phyloP scores from a whole-genome alignment of 2,113 vertebrate species.

The Myxocyprinus asiaticus region DNA sequence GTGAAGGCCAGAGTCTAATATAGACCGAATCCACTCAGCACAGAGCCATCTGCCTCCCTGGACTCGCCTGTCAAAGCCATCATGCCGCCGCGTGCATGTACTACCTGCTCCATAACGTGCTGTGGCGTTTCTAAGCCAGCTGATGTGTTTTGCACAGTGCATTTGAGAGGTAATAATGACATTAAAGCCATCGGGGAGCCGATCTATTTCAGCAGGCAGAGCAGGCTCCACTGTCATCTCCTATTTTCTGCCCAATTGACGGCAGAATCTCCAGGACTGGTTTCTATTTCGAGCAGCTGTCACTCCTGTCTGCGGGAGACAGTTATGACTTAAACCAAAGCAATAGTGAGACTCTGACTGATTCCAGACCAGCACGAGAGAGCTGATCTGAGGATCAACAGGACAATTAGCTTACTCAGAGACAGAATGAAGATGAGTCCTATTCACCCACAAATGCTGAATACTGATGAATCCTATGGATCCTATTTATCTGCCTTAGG shows the following conservation, averaged over 20 bases:
- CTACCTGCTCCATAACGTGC: constrained; percentile 21
- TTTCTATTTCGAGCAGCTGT: constrained; percentile 46
- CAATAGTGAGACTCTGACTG: constrained; percentile 39
- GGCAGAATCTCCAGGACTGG: constrained; percentile 41
- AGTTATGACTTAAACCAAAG: constrained; percentile 46
- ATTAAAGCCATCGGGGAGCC: constrained; percentile 46
- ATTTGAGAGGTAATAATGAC: constrained; percentile 53
- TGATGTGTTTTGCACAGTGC: constrained; percentile 39
- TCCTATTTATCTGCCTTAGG: constrained; percentile 8
- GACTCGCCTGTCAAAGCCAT: constrained; percentile 42
- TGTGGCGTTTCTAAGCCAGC: constrained; percentile 30
- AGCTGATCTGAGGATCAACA: constrained; percentile 42
- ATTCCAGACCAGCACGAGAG: constrained; percentile 8
- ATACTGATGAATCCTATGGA: constrained; percentile 7
- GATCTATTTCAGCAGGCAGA: constrained; percentile 46
- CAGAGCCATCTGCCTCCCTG: constrained; percentile 22
- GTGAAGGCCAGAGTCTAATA: constrained; percentile 3
- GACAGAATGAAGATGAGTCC: constrained; percentile 33
- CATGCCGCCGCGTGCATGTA: neutral
- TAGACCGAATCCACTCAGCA: neutral
- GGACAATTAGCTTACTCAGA: constrained; percentile 33
- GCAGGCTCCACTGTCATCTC: constrained; percentile 43
- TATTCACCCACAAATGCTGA: constrained; percentile 13
- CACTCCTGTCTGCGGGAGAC: constrained; percentile 43
- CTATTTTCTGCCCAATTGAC: constrained; percentile 49